Evolutionary conservation across 2,888 invertebrate genomes (phyloP).

Genomic region (Exephanes ischioxanthus): DNA sequence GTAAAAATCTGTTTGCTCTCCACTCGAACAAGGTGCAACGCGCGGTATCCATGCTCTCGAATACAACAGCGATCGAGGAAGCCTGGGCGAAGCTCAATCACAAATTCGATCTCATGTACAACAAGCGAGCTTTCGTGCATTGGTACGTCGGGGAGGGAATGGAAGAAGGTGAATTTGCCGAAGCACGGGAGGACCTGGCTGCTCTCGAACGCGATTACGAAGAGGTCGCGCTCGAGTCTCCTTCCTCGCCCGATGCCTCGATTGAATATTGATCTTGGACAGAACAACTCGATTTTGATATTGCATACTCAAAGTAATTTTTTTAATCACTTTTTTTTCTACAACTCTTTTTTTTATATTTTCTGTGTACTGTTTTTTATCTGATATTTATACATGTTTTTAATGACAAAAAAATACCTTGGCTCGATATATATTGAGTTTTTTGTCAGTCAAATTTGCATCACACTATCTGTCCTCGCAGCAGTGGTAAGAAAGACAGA

Average conservation of each 20-base stretch:
- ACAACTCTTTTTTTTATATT: slow-evolving; percentile 20
- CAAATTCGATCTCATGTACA: slow-evolving; percentile 98
- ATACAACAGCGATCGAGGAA: slow-evolving; percentile 82
- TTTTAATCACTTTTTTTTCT: slow-evolving; percentile 18
- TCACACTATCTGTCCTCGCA: not conserved
- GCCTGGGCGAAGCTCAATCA: slow-evolving; percentile 91
- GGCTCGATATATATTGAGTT: not conserved
- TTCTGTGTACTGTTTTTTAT: slow-evolving; percentile 32
- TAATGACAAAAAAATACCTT: slow-evolving; percentile 2
- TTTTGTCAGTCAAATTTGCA: not conserved
- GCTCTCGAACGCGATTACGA: slow-evolving; percentile 93
- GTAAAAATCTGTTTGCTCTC: not conserved
- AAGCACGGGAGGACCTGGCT: slow-evolving; percentile 94
- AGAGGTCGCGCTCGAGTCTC: slow-evolving; percentile 91
- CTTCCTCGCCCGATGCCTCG: slow-evolving; percentile 73
- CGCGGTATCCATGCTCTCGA: slow-evolving; percentile 82
- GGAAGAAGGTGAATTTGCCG: slow-evolving; percentile 95
- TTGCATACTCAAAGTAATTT: not conserved
- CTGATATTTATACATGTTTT: slow-evolving; percentile 17
- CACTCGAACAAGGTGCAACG: slow-evolving; percentile 77
- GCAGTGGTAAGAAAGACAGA: not conserved
- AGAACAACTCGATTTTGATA: not conserved
- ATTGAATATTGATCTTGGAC: slow-evolving; percentile 52
- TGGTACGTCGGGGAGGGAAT: slow-evolving; percentile 97
- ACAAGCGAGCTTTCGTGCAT: slow-evolving; percentile 97